Conservation (phyloP, 2,888 invertebrate genomes). For the Antitype chi region DNA sequence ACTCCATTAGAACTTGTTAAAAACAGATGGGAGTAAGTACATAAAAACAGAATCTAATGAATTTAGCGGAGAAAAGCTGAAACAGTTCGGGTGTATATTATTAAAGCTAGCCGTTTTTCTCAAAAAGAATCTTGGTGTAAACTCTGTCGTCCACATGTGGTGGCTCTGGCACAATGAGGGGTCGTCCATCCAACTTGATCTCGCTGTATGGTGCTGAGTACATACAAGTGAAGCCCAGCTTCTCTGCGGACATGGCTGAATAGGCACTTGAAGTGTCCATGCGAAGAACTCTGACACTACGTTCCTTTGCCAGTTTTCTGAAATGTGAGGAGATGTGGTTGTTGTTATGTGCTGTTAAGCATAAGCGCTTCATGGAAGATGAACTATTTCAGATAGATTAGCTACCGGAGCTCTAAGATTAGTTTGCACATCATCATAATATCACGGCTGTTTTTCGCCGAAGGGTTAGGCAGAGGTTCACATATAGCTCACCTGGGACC, state of each 20-base stretch:
- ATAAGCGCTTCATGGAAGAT: neutral
- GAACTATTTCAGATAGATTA: neutral
- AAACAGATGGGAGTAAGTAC: no score
- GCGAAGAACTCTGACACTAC: slow-evolving; percentile 91
- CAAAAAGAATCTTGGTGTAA: slow-evolving; percentile 86
- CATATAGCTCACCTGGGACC: no score
- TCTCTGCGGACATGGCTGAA: slow-evolving; percentile 93
- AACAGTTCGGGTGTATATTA: no score
- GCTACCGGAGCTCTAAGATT: no score
- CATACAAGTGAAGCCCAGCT: slow-evolving; percentile 93
- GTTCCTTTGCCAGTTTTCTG: slow-evolving; percentile 90
- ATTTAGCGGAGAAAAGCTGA: no score
- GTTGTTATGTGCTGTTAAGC: neutral
- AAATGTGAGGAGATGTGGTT: slow-evolving; percentile 71
- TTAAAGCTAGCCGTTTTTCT: slow-evolving; percentile 35
- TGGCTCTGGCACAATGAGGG: slow-evolving; percentile 91
- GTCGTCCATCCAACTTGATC: slow-evolving; percentile 91
- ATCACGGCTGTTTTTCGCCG: neutral
- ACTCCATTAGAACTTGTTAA: no score
- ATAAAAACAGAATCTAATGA: no score
- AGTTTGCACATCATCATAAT: no score
- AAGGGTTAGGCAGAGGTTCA: neutral
- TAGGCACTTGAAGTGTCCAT: slow-evolving; percentile 94
- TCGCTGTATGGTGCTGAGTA: slow-evolving; percentile 92
- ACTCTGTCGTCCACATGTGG: slow-evolving; percentile 92